Conservation (phyloP, 2,113 vertebrate genomes). For the Prunella himalayana region DNA sequence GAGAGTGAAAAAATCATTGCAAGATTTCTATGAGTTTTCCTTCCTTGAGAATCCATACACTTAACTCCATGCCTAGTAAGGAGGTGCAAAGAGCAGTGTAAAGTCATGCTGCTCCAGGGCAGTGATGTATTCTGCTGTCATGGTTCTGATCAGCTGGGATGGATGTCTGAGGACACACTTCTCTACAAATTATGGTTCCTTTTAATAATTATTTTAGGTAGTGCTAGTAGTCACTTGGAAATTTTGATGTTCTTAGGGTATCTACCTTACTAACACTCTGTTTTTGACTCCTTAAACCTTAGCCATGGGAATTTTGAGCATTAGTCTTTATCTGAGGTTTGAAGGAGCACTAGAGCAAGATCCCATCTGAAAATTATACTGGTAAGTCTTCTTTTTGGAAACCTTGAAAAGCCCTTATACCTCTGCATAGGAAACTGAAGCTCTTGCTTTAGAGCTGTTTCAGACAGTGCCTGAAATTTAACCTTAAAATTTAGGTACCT, state of each 20-base stretch:
- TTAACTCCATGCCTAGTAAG: neutral
- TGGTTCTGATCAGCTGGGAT: neutral
- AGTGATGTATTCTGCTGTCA: neutral
- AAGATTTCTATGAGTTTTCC: neutral
- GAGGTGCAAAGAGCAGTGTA: neutral
- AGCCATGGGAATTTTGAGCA: neutral
- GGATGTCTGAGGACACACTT: neutral
- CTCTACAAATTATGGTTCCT: neutral
- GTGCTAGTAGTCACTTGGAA: neutral
- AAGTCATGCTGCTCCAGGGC: neutral
- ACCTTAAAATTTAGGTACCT: neutral
- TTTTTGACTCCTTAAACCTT: neutral
- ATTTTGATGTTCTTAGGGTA: neutral
- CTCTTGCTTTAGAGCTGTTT: neutral
- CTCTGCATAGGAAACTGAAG: neutral
- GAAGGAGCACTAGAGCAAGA: neutral
- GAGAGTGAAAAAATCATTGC: neutral
- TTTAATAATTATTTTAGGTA: neutral
- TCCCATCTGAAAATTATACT: neutral
- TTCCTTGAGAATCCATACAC: neutral
- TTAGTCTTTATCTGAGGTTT: neutral
- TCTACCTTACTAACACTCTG: neutral
- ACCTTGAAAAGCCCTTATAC: neutral
- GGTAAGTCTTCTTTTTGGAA: neutral
- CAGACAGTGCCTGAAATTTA: neutral